Conservation (phyloP, 2,797 vertebrate genomes). For the Tadarida brasiliensis region DNA sequence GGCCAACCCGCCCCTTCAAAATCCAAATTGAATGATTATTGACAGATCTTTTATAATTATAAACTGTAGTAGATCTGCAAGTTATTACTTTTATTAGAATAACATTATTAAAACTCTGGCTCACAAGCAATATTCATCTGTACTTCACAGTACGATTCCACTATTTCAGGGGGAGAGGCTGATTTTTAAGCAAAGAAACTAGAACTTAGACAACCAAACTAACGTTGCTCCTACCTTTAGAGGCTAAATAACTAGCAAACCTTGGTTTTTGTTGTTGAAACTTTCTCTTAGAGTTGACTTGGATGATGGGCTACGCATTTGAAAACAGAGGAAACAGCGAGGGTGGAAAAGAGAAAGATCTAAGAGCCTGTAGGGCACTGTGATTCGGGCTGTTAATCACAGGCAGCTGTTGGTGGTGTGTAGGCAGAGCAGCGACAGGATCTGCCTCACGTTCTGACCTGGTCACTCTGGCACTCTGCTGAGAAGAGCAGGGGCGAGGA, state of each 20-base stretch:
- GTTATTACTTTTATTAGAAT: background rate
- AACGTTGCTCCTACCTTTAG: background rate
- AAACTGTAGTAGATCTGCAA: background rate
- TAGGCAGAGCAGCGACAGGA: background rate
- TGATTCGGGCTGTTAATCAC: background rate
- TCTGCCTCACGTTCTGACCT: background rate
- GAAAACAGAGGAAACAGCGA: background rate
- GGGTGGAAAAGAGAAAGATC: background rate
- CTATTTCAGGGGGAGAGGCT: constrained; percentile 24
- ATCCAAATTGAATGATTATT: background rate
- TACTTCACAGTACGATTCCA: background rate
- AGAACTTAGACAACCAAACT: constrained; percentile 6
- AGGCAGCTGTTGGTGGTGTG: background rate
- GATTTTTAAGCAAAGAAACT: constrained; percentile 35
- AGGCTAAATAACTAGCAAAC: background rate
- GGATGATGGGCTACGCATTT: background rate
- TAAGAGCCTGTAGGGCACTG: background rate
- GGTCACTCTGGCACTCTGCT: background rate
- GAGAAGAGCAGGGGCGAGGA: background rate
- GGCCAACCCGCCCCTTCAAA: background rate
- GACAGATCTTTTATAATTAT: constrained; percentile 28
- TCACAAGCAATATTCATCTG: background rate
- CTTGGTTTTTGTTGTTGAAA: background rate
- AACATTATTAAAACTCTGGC: constrained; percentile 28
- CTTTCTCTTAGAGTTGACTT: background rate